Base-by-base conservation (phyloP, 2,113 vertebrate species). In the Calypte anna region DNA sequence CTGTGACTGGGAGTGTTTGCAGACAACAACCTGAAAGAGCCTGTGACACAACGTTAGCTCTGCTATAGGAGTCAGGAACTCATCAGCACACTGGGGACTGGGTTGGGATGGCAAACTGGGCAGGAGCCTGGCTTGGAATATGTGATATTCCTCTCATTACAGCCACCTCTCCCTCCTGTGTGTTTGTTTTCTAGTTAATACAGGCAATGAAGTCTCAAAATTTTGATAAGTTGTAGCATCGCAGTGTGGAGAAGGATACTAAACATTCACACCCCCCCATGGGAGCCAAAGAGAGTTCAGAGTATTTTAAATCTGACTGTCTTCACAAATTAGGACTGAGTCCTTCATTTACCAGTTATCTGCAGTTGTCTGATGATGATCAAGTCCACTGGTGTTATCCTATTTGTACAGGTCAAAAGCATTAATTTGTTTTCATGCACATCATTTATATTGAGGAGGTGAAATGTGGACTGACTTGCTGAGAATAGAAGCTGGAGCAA, bases 401-500 rank as follows among this genome's bases (percentile, higher is more conserved):
- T 90, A 36, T 92, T 93, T 69, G 64, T 55, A 36, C 14, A 92
- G 88, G 93, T 96, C 96, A 96, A 48, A 69, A 83, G 55, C 80
- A 91, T 76, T 91, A 93, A 95, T 92, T 94, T 91, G 73, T 62
- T 94, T 85, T 84, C 3, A 1, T 84, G 78, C 48, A 78, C 48
- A 3, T 88, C 88, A 90, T 82, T 59, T 62, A 24, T 74, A 93
- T 78, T 70, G 58, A 92, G 86, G 91, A 80, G 85, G 93, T 92
- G 92, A 64, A 92, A 67, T 1, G 16, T 72, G 76, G 83, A 53
- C 82, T 54, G 40, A 67, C 88, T 75, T 94, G 79, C 86, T 86
- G 86, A 80, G 79, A 95, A 95, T 55, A 95, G 91, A 95, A 86
- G 88, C 83, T 78, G 80, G 95, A 76, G 91, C 58, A 68, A 97